phyloP scores from a whole-genome alignment of 2,888 invertebrate genomes.

The Autographa pulchrina region DNA sequence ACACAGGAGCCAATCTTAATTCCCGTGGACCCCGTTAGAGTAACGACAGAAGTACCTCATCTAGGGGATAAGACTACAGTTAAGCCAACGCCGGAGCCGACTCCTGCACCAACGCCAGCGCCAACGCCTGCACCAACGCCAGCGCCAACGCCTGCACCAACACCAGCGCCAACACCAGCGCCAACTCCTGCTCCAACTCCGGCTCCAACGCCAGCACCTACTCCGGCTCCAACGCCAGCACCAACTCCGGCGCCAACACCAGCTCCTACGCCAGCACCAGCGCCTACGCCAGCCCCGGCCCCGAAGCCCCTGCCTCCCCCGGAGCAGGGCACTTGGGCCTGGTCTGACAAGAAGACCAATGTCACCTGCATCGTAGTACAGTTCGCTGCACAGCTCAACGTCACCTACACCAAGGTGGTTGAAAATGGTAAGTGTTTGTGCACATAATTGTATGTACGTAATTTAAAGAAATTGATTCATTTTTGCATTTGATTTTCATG shows the following conservation, averaged over 20 bases:
- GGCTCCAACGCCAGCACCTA: slow-evolving; percentile 44
- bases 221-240: slow-evolving; percentile 62
- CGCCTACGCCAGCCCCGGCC: slow-evolving; percentile 77
- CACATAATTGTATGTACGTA: not conserved
- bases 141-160: not conserved
- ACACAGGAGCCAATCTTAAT: not conserved
- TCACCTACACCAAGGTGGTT: slow-evolving; percentile 83
- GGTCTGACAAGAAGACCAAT: slow-evolving; percentile 73
- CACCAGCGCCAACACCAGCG: not conserved
- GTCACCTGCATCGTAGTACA: slow-evolving; percentile 91
- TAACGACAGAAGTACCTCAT: not conserved
- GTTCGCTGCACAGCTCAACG: slow-evolving; percentile 91
- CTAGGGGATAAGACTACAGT: not conserved
- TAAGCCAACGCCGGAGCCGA: not conserved
- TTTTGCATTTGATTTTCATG: not conserved
- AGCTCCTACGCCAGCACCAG: slow-evolving; percentile 71
- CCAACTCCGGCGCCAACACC: slow-evolving; percentile 61
- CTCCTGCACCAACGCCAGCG: not conserved
- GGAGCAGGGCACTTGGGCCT: slow-evolving; percentile 75
- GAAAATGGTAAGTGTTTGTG: slow-evolving; percentile 71
- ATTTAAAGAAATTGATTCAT: not conserved
- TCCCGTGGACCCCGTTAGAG: not conserved
- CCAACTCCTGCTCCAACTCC: slow-evolving; percentile 12
- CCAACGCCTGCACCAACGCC: not conserved
- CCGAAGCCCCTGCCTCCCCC: slow-evolving; percentile 73